Evolutionary conservation across 1,140 invertebrate genomes (phyloP), one percentile per base, ranked within the genome.

Genomic region (Bombus turneri): DNA sequence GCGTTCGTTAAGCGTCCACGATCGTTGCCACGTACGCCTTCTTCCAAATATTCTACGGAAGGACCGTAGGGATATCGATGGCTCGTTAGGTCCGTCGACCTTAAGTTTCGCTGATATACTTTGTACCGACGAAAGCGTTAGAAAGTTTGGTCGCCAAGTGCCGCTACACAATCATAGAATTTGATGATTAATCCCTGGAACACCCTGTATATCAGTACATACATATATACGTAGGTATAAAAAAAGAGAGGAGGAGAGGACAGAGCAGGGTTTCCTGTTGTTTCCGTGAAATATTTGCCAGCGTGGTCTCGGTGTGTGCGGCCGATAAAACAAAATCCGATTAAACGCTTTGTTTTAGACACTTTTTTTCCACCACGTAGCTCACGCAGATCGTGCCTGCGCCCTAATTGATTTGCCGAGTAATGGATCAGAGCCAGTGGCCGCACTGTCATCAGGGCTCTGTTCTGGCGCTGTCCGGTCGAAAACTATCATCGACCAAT

Each of bases 281-380:
- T 91, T 86, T 28, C 83, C 79, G 77, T 91, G 87, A 91, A 90
- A 91, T 90, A 91, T 91, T 90, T 91, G 87, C 66, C 86, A 64
- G 62, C 66, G 71, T 74, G 78, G 83, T 53, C 72, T 82, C 78
- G 76, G 74, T 86, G 87, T 88, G 89, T 85, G 87, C 90, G 66
- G 81, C 87, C 89, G 90, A 91, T 91, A 91, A 91, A 91, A 88
- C 90, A 91, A 91, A 91, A 91, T 91, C 89, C 89, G 90, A 91
- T 91, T 91, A 88, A 91, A 90, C 75, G 90, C 90, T 90, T 90
- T 91, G 90, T 90, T 91, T 91, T 91, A 87, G 87, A 76, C 89
- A 87, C 87, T 81, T 62, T 85, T 88, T 90, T 87, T 31, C 18
- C 13, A 39, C 72, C 83, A 41, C 77, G 47, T 79, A 81, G 71